These are phyloP conservation scores for Nysson spinosus DNA, from an alignment of 2,888 invertebrate species.

Conservation along the genomic window DNA sequence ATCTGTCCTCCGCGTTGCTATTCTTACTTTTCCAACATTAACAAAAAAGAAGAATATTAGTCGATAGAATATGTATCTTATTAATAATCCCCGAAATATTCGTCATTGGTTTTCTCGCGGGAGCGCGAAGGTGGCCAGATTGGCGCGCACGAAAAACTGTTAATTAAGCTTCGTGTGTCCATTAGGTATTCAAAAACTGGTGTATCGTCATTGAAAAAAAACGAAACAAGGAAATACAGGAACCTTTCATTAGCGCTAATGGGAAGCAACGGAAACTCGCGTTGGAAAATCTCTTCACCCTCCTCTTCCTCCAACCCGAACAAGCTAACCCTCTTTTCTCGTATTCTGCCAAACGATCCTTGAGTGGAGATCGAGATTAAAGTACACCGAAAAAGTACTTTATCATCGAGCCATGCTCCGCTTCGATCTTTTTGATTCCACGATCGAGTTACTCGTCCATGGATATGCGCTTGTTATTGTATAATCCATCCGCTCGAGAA, in stretches of 20 bases:
- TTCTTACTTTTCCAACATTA: no score
- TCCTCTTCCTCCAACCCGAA: neutral
- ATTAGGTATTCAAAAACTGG: conserved; percentile 46
- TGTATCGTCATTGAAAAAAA: conserved; percentile 28
- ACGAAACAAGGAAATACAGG: conserved; percentile 42
- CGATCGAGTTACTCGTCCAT: conserved; percentile 7
- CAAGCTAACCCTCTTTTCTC: conserved; percentile 3
- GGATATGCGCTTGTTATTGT: no score
- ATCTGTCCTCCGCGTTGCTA: no score
- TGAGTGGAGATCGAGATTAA: conserved; percentile 29
- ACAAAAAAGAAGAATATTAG: neutral
- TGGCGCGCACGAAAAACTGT: conserved; percentile 21
- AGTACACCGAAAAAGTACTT: conserved; percentile 34
- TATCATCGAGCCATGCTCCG: conserved; percentile 33
- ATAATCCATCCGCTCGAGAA: neutral
- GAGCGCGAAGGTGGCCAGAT: conserved; percentile 10
- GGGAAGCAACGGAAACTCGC: conserved; percentile 45
- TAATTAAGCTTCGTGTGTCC: conserved; percentile 55
- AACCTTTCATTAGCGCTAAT: conserved; percentile 63
- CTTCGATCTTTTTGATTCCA: conserved; percentile 27
- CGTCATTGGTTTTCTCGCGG: conserved; percentile 12
- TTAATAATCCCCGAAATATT: conserved; percentile 22
- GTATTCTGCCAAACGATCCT: conserved; percentile 17
- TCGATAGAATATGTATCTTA: neutral
- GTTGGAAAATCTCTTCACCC: conserved; percentile 33